Evolutionary conservation across 2,113 vertebrate genomes (phyloP).

Genomic region (Ceuthmochares aereus): DNA sequence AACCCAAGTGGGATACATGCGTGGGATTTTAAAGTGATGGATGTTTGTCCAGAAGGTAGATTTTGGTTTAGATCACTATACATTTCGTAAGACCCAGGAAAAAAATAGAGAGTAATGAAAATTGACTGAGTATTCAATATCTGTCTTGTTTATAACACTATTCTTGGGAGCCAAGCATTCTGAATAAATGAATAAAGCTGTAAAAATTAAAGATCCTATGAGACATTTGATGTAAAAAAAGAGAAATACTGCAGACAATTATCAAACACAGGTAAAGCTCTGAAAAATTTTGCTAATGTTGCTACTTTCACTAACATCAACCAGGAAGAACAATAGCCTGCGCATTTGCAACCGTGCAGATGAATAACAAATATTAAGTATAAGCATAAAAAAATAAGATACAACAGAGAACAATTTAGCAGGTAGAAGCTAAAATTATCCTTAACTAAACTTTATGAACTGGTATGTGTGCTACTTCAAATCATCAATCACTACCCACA

Average conservation of each 20-base stretch:
- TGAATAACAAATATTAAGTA: neutral
- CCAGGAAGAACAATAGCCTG: neutral
- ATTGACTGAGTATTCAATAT: neutral
- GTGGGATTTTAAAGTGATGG: neutral
- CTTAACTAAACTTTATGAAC: neutral
- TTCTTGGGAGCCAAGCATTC: conserved; percentile 53
- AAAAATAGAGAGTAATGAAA: conserved; percentile 11
- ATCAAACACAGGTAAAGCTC: neutral
- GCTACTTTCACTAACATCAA: neutral
- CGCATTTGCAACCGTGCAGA: neutral
- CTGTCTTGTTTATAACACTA: neutral
- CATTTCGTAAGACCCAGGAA: neutral
- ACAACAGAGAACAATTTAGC: neutral
- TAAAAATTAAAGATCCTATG: neutral
- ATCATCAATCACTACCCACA: neutral
- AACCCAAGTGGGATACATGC: neutral
- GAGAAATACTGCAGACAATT: neutral
- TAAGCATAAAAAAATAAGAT: neutral
- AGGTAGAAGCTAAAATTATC: neutral
- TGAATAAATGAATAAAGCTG: neutral
- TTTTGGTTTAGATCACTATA: neutral
- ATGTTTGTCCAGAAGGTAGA: neutral
- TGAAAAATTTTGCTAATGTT: neutral
- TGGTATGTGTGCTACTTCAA: neutral
- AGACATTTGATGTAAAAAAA: neutral